phyloP scores from a whole-genome alignment of 30 jellyfish, hydroid and myxozoan genomes.

The Morbakka virulenta region DNA sequence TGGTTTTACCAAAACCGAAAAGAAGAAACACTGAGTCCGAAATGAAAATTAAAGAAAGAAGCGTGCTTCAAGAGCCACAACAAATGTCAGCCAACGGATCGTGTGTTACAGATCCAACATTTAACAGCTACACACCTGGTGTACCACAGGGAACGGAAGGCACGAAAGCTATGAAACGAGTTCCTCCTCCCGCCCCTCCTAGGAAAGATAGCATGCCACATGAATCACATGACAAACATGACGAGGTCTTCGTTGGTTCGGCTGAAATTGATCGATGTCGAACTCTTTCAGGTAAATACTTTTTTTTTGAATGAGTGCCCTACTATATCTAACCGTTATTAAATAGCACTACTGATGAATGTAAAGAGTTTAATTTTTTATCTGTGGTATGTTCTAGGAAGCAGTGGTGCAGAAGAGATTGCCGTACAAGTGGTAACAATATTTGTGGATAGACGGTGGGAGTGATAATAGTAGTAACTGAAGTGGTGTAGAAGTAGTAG shows the following conservation, averaged over 20 bases:
- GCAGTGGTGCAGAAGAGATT: no score
- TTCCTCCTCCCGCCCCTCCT: conserved; percentile 96
- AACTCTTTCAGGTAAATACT: conserved; percentile 42
- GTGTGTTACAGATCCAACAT: neutral
- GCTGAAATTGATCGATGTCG: conserved; percentile 43
- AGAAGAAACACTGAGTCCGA: neutral
- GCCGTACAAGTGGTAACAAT: no score
- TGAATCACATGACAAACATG: conserved; percentile 5
- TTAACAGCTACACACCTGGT: conserved; percentile 4
- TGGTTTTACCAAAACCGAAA: neutral
- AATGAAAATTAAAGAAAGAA: neutral
- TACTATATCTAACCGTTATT: no score
- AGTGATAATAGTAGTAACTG: no score
- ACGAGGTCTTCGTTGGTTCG: neutral
- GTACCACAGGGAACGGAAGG: no score
- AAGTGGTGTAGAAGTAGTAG: no score
- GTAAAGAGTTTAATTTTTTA: no score
- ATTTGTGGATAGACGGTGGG: no score
- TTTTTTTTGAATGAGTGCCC: no score
- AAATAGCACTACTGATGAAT: no score
- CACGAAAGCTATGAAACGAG: conserved; percentile 41
- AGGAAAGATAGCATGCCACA: conserved; percentile 64
- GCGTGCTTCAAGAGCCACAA: neutral
- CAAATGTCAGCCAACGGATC: neutral
- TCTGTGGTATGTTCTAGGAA: no score